These are phyloP conservation scores for Wiebesia pumilae DNA, from an alignment of 1,140 invertebrate genomes.

Conservation along the genomic window DNA sequence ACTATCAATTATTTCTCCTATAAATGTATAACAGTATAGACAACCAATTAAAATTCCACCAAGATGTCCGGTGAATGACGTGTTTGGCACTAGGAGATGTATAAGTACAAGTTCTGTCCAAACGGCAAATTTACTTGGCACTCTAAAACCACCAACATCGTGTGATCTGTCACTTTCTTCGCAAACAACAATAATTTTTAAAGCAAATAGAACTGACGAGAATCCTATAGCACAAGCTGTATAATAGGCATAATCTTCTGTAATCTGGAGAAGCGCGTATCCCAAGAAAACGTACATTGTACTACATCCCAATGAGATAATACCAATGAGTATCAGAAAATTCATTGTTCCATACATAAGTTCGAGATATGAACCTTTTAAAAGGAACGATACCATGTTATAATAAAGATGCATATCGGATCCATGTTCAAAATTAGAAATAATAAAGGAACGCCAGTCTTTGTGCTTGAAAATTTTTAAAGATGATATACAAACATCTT, in stretches of 20 bases:
- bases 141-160: constrained; percentile 75
- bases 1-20: constrained; percentile 76
- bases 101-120: constrained; percentile 84
- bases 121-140: constrained; percentile 78
- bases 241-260: constrained; percentile 71
- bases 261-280: constrained; percentile 65
- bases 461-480: constrained; percentile 74
- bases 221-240: constrained; percentile 82
- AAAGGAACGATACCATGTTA: constrained; percentile 83
- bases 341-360: constrained; percentile 76
- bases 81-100: constrained; percentile 79
- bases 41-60: constrained; percentile 83
- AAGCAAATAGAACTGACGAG: constrained; percentile 80
- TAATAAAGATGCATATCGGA: constrained; percentile 85
- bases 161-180: constrained; percentile 72
- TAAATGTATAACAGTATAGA: constrained; percentile 79
- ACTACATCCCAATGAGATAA: constrained; percentile 78
- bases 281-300: constrained; percentile 75
- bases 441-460: constrained; percentile 78
- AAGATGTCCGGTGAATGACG: constrained; percentile 80
- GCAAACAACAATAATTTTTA: constrained; percentile 80
- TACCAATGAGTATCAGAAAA: constrained; percentile 76
- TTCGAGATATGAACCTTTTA: constrained; percentile 80
- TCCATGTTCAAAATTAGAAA: constrained; percentile 81
- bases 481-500: constrained; percentile 79